Evolutionary conservation across 1,140 invertebrate genomes (phyloP).

Genomic region (Drosophila sulfurigaster): DNA sequence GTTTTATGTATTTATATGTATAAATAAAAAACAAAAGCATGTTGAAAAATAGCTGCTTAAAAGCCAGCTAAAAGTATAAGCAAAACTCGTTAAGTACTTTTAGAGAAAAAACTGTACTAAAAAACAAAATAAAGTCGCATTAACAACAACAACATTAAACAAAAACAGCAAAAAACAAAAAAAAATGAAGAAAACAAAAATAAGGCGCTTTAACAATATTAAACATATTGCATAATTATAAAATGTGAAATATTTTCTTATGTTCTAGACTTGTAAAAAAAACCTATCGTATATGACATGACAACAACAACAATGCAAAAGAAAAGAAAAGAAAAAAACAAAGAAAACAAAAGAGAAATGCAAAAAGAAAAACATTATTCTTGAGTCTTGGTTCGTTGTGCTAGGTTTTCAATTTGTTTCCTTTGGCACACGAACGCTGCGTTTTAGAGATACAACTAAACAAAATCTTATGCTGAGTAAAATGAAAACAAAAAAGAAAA

Average conservation of each 20-base stretch:
- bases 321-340: slow-evolving; percentile 28
- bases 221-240: slow-evolving; percentile 71
- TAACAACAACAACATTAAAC: slow-evolving; percentile 52
- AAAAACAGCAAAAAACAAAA: slow-evolving; percentile 21
- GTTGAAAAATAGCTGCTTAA: slow-evolving; percentile 71
- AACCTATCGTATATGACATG: slow-evolving; percentile 65
- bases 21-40: slow-evolving; percentile 67
- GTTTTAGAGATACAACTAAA: slow-evolving; percentile 66
- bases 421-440: slow-evolving; percentile 48
- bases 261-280: slow-evolving; percentile 78
- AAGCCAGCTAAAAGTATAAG: slow-evolving; percentile 72
- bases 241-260: slow-evolving; percentile 80
- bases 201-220: slow-evolving; percentile 77
- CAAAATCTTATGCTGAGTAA: slow-evolving; percentile 81
- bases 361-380: slow-evolving; percentile 45
- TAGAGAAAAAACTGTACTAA: slow-evolving; percentile 75
- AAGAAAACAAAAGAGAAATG: slow-evolving; percentile 25
- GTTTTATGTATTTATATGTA: slow-evolving; percentile 82
- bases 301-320: slow-evolving; percentile 36
- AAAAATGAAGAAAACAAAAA: slow-evolving; percentile 13
- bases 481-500: slow-evolving; percentile 49
- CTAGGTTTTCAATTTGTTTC: slow-evolving; percentile 66
- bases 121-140: slow-evolving; percentile 65
- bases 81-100: slow-evolving; percentile 82
- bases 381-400: slow-evolving; percentile 71